These are phyloP conservation scores for Gonocerus acuteangulatus DNA, from an alignment of 2,888 invertebrate species.

Conservation along the genomic window DNA sequence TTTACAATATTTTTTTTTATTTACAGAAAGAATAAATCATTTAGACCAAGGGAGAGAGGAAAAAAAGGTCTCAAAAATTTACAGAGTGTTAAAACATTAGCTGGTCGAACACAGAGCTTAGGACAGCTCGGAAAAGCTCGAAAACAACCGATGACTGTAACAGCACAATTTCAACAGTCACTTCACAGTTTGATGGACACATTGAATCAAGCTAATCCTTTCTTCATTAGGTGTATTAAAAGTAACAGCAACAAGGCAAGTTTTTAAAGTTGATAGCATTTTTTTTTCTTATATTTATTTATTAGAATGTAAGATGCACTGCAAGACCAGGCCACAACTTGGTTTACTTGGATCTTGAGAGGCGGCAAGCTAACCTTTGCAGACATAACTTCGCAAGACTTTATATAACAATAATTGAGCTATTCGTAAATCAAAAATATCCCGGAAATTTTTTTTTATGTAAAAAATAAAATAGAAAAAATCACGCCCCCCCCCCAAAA, in stretches of 20 bases:
- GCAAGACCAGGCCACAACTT: too few relatives aligned
- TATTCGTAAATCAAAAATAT: too few relatives aligned
- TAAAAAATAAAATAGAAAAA: too few relatives aligned
- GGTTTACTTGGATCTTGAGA: too few relatives aligned
- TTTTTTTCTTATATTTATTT: too few relatives aligned
- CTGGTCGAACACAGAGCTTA: slow-evolving; percentile 59
- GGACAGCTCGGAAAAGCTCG: slow-evolving; percentile 53
- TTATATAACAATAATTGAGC: too few relatives aligned
- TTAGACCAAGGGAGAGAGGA: slow-evolving; percentile 75
- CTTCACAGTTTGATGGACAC: slow-evolving; percentile 88
- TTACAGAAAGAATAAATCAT: slow-evolving; percentile 83
- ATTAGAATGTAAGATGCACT: too few relatives aligned
- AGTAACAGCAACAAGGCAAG: slow-evolving; percentile 80
- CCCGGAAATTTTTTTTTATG: too few relatives aligned
- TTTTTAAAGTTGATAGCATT: too few relatives aligned
- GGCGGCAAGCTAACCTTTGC: too few relatives aligned
- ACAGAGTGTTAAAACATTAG: slow-evolving; percentile 84
- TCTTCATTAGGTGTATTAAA: slow-evolving; percentile 87
- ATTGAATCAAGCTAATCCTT: slow-evolving; percentile 78
- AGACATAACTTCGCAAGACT: too few relatives aligned
- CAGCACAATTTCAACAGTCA: slow-evolving; percentile 91
- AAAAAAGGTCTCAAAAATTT: slow-evolving; percentile 84
- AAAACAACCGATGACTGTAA: slow-evolving; percentile 85
- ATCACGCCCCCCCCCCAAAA: too few relatives aligned
- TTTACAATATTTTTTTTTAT: slow-evolving; percentile 6